phyloP scores from a whole-genome alignment of 2,113 vertebrate species.

The Sinocyclocheilus rhinocerous region DNA sequence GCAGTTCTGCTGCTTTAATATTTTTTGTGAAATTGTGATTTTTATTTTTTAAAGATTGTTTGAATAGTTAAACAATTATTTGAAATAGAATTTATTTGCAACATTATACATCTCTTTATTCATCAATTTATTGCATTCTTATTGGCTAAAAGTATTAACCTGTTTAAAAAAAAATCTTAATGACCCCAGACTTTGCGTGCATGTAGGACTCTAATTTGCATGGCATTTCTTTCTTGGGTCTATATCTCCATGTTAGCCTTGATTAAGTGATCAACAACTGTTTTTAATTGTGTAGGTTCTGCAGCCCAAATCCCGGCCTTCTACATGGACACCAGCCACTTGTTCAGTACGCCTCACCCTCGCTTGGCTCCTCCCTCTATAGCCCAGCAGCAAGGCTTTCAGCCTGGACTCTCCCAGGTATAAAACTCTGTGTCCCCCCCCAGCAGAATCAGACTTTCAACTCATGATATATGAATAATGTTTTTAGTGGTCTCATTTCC shows the following conservation, averaged over 20 bases:
- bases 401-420: constrained; percentile 97
- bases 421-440: neutral
- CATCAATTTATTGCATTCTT: neutral
- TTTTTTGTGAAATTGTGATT: neutral
- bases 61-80: neutral
- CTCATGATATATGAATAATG: neutral
- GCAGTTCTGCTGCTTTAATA: neutral
- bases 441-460: neutral
- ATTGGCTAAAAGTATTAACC: neutral
- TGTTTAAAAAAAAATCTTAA: neutral
- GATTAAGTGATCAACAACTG: neutral
- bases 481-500: neutral
- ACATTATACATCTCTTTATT: neutral
- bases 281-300: constrained; percentile 66
- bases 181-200: neutral
- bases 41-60: too few relatives aligned
- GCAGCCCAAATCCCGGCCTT: constrained; percentile 94
- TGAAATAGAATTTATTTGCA: neutral
- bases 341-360: constrained; percentile 92
- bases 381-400: constrained; percentile 95
- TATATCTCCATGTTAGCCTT: neutral
- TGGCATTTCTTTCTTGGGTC: neutral
- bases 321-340: constrained; percentile 98
- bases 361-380: constrained; percentile 90
- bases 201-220: neutral